A percentile compares a stretch with the other conserved stretches of the same genome.
phyloP scores from a whole-genome alignment of 2,888 invertebrate genomes.

The Cremastinae sp. region DNA sequence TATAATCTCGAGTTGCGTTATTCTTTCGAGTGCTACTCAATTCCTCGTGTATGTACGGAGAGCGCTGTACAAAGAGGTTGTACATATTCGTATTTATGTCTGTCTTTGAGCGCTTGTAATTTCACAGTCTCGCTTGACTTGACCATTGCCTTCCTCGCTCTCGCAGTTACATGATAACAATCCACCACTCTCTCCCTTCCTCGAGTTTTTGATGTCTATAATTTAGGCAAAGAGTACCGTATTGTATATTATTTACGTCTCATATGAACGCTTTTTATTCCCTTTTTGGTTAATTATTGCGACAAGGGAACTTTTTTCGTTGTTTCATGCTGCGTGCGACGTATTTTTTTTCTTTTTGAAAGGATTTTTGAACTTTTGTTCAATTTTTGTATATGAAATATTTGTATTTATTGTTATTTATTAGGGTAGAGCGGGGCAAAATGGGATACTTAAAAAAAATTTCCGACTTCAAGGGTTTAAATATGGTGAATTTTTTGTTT shows the following conservation, averaged over 20 bases:
- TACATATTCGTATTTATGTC: slow-evolving; percentile 29
- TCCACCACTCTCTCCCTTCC: slow-evolving; percentile 10
- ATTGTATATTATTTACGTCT: neutral
- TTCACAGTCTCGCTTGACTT: slow-evolving; percentile 43
- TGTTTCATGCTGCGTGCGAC: too few relatives aligned
- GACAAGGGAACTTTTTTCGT: too few relatives aligned
- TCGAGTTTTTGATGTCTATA: slow-evolving; percentile 5
- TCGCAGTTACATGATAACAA: slow-evolving; percentile 14
- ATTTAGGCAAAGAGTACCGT: slow-evolving; percentile 28
- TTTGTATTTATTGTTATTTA: too few relatives aligned
- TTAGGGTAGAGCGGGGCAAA: too few relatives aligned
- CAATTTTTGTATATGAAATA: too few relatives aligned
- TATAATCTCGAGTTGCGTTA: slow-evolving; percentile 22
- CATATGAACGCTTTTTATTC: neutral
- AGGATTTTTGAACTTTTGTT: too few relatives aligned
- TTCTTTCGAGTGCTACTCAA: slow-evolving; percentile 20
- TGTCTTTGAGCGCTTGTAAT: slow-evolving; percentile 36
- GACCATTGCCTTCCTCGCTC: slow-evolving; percentile 4
- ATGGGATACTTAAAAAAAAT: too few relatives aligned
- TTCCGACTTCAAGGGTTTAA: too few relatives aligned
- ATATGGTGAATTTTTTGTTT: too few relatives aligned
- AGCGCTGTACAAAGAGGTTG: slow-evolving; percentile 1
- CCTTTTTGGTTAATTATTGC: too few relatives aligned
- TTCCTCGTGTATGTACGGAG: slow-evolving; percentile 12
- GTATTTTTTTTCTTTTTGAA: too few relatives aligned